Percentiles rank a stretch among this genome's conserved stretches.
These are phyloP conservation scores for Yponomeuta evonymella DNA, from an alignment of 2,888 invertebrate genomes.

Conservation along the genomic window DNA sequence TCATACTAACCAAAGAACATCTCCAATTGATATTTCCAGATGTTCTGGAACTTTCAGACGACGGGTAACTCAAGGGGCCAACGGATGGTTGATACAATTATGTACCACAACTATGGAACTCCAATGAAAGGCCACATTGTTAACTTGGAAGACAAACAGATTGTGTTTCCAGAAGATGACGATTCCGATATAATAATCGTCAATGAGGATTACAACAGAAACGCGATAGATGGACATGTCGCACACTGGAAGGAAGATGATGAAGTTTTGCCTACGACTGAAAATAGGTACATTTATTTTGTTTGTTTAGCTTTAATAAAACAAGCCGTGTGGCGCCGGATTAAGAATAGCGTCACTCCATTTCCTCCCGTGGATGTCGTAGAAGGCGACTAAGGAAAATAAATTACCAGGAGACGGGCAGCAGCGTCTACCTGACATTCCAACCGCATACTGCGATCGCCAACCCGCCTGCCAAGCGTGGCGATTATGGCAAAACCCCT, in stretches of 20 bases:
- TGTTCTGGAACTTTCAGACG: slow-evolving; percentile 89
- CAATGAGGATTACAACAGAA: slow-evolving; percentile 56
- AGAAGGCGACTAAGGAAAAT: too few species aligned
- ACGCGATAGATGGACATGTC: slow-evolving; percentile 38
- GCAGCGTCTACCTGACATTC: too few species aligned
- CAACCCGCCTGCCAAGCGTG: too few species aligned
- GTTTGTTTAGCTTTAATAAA: not conserved
- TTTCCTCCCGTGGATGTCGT: too few species aligned
- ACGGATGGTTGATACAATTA: slow-evolving; percentile 73
- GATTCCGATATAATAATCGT: slow-evolving; percentile 67
- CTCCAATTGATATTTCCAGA: slow-evolving; percentile 78
- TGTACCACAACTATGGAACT: slow-evolving; percentile 59
- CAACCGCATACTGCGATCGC: too few species aligned
- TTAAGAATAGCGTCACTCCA: too few species aligned
- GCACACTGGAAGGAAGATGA: slow-evolving; percentile 38
- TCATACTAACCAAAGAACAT: slow-evolving; percentile 26
- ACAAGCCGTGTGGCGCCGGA: too few species aligned
- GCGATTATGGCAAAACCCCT: too few species aligned
- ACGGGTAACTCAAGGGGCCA: slow-evolving; percentile 83
- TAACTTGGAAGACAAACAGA: slow-evolving; percentile 57
- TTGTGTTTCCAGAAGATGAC: slow-evolving; percentile 60
- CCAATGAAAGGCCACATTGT: slow-evolving; percentile 49
- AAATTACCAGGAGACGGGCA: too few species aligned
- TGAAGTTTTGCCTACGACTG: slow-evolving; percentile 36
- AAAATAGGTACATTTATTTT: slow-evolving; percentile 33